Base-by-base conservation (phyloP, 2,888 invertebrate genomes). In the Mesoligia furuncula region DNA sequence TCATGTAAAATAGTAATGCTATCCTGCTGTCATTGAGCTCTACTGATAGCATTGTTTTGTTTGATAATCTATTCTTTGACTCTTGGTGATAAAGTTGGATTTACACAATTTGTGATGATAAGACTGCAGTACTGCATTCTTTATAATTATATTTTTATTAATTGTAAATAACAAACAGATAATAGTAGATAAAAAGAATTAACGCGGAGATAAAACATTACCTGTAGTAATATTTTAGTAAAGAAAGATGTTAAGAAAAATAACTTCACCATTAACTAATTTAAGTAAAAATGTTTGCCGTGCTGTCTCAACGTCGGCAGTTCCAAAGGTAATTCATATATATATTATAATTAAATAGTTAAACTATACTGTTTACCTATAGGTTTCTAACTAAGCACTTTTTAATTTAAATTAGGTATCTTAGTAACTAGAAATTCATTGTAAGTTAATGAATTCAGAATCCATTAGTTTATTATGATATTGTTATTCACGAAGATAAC, bases 271-370 rank as follows among this genome's bases (percentile, higher is more conserved):
- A 31, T 11, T 89, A 72, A 5, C 66, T 61, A 83, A 74, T 61
- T 2, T 85, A 57, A 77, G 84, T 75, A 87, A 81, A 83, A 88
- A 88, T 77, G 42, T 84, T 76, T 80, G 45, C 76, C 76, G 81
- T 75, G 84, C 83, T 48, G 80, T 91, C 71, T 92, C 93, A n/a
- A 90, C 91, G 72, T 54, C 88, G 69, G 79, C 85, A 66, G 69
- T 79, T 73, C 88, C 88, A 39, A 92, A 92, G 90, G 92, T 93
- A 88, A 82, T 17, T 57, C 36, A 7, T 48, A 39, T n/a, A 36
- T 59, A 11, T 6, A 36, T 36, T 48, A 2, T 51, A 42, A 24
- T 39, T 17, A 67, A 24, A 9, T 73, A 67, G 64, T 57, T 74
- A 54, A 27, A 20, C 15, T 27, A 8, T n/a, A 20, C 11, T n/a